Evolutionary conservation across 2,113 vertebrate genomes (phyloP).

Genomic region (Daboia siamensis): DNA sequence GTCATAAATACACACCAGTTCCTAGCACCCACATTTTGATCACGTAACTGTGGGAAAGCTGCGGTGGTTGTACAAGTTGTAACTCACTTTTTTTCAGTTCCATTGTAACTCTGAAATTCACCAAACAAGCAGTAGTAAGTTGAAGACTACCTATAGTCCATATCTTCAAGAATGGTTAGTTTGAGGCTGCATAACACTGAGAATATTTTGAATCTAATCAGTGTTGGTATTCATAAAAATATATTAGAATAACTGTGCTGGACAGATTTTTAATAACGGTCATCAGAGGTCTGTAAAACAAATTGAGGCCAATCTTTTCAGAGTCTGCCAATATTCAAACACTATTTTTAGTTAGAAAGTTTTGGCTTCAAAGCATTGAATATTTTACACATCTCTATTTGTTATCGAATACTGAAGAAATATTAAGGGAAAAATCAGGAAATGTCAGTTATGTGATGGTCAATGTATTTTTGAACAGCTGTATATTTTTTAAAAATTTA

Average conservation of each 20-base stretch:
- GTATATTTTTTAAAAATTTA: neutral
- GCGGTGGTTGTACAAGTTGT: neutral
- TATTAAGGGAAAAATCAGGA: neutral
- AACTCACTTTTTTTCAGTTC: neutral
- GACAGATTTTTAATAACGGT: neutral
- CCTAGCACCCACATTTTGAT: neutral
- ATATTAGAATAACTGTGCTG: neutral
- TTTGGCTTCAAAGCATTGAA: neutral
- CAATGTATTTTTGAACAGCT: neutral
- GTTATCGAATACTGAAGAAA: neutral
- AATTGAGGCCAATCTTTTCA: neutral
- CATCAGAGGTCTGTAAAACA: neutral
- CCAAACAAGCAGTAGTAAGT: neutral
- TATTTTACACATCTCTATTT: neutral
- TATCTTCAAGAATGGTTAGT: neutral
- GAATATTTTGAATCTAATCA: slow-evolving; percentile 1
- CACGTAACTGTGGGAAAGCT: neutral
- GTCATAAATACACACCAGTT: neutral
- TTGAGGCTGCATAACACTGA: neutral
- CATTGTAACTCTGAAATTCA: neutral
- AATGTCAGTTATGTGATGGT: neutral
- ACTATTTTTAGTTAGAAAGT: neutral
- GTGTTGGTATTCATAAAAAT: slow-evolving; percentile 9
- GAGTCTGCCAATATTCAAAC: neutral
- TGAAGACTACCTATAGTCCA: neutral